Conservation (phyloP, 2,888 invertebrate species). For the Tetragnatha montana region DNA sequence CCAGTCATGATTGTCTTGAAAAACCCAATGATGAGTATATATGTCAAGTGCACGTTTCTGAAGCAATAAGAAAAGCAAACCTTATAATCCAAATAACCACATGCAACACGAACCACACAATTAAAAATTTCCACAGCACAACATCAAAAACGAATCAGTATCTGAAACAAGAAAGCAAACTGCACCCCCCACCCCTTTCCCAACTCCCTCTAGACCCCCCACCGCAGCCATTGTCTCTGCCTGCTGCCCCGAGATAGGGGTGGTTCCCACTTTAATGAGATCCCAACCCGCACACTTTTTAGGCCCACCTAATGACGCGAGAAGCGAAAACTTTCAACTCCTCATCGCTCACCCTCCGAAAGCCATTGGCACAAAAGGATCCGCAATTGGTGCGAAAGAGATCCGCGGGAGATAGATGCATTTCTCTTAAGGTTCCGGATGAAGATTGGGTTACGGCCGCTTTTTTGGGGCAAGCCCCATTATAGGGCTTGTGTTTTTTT, state of each 20-base stretch:
- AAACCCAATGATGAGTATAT: too few species aligned
- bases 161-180: too few species aligned
- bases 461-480: constrained; percentile 26
- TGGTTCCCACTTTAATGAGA: too few species aligned
- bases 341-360: constrained; percentile 21
- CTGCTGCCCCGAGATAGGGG: constrained; percentile 55
- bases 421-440: constrained; percentile 18
- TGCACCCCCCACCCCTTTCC: constrained; percentile 1
- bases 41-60: too few species aligned
- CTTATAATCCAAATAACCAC: too few species aligned
- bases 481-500: constrained; percentile 24
- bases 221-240: constrained; percentile 33
- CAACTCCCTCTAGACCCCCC: constrained; percentile 34
- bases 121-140: too few species aligned
- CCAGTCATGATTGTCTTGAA: too few species aligned
- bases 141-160: too few species aligned
- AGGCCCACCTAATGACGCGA: constrained; percentile 44
- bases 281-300: background rate
- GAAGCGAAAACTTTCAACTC: constrained; percentile 56
- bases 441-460: background rate
- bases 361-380: constrained; percentile 17
- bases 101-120: too few species aligned
- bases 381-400: constrained; percentile 25
- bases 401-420: constrained; percentile 13
- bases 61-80: too few species aligned